These are phyloP conservation scores for Lepilemur ruficaudatus DNA, from an alignment of 2,797 vertebrate species.

Conservation along the genomic window DNA sequence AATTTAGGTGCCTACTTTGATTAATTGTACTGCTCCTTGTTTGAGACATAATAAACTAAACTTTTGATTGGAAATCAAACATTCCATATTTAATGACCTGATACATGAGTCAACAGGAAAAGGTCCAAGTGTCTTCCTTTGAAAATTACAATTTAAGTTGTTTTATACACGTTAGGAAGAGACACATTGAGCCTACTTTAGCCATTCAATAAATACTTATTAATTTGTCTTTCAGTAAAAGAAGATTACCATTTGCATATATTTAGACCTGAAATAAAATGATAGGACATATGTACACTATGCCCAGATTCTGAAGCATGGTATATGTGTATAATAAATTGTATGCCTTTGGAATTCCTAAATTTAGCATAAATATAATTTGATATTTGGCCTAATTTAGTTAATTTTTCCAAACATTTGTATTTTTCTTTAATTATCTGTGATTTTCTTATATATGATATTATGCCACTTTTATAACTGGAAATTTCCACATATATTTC, in stretches of 20 bases:
- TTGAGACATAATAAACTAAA: no score
- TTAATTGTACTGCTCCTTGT: no score
- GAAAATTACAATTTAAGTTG: not conserved
- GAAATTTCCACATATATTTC: not conserved
- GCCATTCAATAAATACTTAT: not conserved
- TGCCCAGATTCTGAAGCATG: not conserved
- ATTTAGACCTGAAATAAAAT: not conserved
- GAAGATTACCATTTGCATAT: not conserved
- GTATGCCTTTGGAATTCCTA: not conserved
- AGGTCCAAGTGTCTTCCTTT: not conserved
- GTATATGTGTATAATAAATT: not conserved
- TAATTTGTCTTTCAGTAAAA: not conserved
- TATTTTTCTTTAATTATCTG: not conserved
- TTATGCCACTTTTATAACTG: not conserved
- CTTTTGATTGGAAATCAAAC: no score
- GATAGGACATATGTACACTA: not conserved
- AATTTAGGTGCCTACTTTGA: no score
- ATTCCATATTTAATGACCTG: no score
- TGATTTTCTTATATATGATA: not conserved
- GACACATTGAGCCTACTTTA: not conserved
- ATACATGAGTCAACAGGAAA: not conserved
- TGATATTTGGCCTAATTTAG: not conserved
- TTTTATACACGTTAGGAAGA: not conserved
- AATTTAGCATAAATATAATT: not conserved
- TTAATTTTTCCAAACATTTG: not conserved